A percentile compares a stretch with the other conserved stretches of the same genome.
phyloP scores from a whole-genome alignment of 2,888 invertebrate species.

The Platycnemis pennipes region DNA sequence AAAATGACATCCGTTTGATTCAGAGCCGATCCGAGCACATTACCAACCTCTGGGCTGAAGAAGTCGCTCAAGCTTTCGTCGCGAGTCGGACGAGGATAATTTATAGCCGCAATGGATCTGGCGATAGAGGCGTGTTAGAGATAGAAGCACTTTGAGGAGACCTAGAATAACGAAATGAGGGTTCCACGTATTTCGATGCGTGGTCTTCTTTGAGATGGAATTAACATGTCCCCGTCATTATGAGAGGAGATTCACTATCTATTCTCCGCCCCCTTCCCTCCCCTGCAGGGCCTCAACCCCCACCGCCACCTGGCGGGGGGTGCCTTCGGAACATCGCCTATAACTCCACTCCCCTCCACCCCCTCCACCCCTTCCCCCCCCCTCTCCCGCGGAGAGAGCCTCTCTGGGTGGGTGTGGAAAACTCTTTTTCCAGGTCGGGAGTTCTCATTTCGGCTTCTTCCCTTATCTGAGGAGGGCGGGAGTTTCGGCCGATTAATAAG shows the following conservation, averaged over 20 bases:
- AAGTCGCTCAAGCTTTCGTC: neutral
- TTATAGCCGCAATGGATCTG: neutral
- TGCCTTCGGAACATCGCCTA: neutral
- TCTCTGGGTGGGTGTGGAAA: constrained; percentile 1
- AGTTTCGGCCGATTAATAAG: constrained; percentile 58
- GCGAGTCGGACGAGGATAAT: neutral
- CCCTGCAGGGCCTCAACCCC: constrained; percentile 13
- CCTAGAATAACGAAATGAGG: constrained; percentile 56
- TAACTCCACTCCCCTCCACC: neutral
- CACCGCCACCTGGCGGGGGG: constrained; percentile 50
- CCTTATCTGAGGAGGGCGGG: constrained; percentile 48
- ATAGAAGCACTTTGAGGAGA: constrained; percentile 19
- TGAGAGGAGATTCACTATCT: constrained; percentile 58
- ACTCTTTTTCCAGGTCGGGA: neutral
- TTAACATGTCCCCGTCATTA: constrained; percentile 66
- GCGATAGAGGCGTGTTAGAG: neutral
- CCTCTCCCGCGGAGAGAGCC: neutral
- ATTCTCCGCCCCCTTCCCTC: neutral
- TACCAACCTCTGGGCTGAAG: neutral
- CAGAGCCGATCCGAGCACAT: neutral
- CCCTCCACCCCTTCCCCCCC: neutral
- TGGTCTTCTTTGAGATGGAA: constrained; percentile 47
- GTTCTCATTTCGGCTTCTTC: neutral
- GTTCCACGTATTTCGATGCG: constrained; percentile 61
- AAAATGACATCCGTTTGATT: neutral